These are phyloP conservation scores for Arremon brunneinucha DNA, from an alignment of 2,797 vertebrate genomes.

Conservation along the genomic window DNA sequence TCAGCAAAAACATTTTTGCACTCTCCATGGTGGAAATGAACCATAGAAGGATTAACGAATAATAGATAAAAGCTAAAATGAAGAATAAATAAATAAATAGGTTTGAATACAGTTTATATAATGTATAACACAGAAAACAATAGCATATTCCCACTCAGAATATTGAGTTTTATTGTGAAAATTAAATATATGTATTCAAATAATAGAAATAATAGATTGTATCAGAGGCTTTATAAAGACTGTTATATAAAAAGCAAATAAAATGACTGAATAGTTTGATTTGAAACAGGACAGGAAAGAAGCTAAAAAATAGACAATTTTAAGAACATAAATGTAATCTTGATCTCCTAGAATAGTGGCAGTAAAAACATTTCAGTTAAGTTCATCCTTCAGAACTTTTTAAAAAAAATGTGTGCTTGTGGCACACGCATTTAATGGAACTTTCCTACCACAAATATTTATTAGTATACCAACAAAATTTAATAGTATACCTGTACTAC, in stretches of 20 bases:
- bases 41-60: background rate
- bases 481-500: background rate
- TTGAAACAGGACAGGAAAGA: background rate
- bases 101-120: background rate
- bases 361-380: background rate
- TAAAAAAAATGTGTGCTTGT: accelerated
- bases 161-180: background rate
- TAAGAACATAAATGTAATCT: background rate
- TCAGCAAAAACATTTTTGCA: background rate
- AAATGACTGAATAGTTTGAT: background rate
- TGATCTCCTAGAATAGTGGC: background rate
- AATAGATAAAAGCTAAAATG: background rate
- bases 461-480: background rate
- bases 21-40: background rate
- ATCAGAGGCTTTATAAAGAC: background rate
- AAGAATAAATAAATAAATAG: background rate
- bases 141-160: background rate
- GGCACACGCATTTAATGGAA: background rate
- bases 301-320: background rate
- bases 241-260: background rate
- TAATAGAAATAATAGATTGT: background rate
- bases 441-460: background rate
- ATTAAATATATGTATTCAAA: background rate
- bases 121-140: background rate
- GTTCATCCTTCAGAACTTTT: background rate